These are phyloP conservation scores for Xenopus petersii DNA, from an alignment of 2,797 vertebrate species.

Conservation along the genomic window DNA sequence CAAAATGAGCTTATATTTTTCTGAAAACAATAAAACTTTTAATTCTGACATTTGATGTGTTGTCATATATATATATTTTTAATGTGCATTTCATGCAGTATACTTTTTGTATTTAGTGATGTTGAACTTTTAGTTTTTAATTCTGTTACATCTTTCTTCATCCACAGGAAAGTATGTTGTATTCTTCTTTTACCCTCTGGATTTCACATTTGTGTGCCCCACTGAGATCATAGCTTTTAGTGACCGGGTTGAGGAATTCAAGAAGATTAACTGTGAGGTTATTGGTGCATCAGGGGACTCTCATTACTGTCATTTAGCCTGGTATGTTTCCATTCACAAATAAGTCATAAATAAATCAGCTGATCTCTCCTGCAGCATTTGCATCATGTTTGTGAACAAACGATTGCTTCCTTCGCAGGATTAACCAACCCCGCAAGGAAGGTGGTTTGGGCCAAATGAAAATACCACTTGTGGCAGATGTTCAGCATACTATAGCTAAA, in stretches of 20 bases:
- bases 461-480: constrained; percentile 88
- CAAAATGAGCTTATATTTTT: too few species aligned
- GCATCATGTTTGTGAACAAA: too few species aligned
- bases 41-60: too few species aligned
- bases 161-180: constrained; percentile 89
- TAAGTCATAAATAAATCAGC: too few species aligned
- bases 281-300: constrained; percentile 95
- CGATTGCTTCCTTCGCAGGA: constrained; percentile 63
- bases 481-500: constrained; percentile 76
- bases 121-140: too few species aligned
- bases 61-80: too few species aligned
- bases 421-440: constrained; percentile 87
- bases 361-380: too few species aligned
- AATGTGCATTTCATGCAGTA: too few species aligned
- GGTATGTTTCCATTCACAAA: constrained; percentile 66
- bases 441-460: constrained; percentile 91
- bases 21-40: too few species aligned
- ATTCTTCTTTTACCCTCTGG: constrained; percentile 96
- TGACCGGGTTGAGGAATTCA: constrained; percentile 87
- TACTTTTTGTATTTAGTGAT: too few species aligned
- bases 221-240: constrained; percentile 98
- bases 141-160: neutral
- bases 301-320: constrained; percentile 91
- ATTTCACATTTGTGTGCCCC: constrained; percentile 97
- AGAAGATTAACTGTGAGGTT: constrained; percentile 88